A percentile compares a stretch with the other conserved stretches of the same genome.
Evolutionary conservation across 2,888 invertebrate genomes (phyloP).

Genomic region (Cremastinae sp.): DNA sequence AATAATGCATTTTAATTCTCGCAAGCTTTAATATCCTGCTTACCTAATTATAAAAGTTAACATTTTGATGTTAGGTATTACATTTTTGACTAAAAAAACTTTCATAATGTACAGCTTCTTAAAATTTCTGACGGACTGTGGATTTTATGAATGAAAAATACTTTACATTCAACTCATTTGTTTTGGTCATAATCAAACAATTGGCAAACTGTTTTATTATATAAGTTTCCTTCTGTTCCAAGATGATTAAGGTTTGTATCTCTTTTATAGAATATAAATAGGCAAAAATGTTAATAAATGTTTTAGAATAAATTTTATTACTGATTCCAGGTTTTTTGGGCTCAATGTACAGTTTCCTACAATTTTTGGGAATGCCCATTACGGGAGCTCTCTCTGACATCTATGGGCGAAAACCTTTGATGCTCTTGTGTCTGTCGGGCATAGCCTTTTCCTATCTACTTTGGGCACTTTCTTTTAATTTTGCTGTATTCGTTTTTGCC

Average conservation of each 20-base stretch:
- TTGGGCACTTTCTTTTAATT: constrained; percentile 94
- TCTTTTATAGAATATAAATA: not conserved
- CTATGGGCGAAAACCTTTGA: constrained; percentile 93
- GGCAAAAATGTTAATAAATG: not conserved
- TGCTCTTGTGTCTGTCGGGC: constrained; percentile 93
- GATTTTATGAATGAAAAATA: no score
- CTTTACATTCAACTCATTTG: no score
- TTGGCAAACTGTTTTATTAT: constrained; percentile 22
- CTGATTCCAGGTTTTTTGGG: constrained; percentile 88
- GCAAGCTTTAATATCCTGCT: no score
- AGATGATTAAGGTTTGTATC: not conserved
- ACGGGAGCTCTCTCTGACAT: constrained; percentile 97
- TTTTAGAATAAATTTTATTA: not conserved
- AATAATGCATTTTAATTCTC: not conserved
- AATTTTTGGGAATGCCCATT: constrained; percentile 96
- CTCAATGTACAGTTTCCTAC: constrained; percentile 97
- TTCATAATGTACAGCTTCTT: not conserved
- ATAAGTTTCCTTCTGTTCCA: no score
- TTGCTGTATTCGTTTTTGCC: constrained; percentile 94
- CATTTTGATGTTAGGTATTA: not conserved
- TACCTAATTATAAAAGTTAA: not conserved
- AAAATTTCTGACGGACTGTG: not conserved
- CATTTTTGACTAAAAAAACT: not conserved
- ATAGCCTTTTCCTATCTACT: constrained; percentile 92
- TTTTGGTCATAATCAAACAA: not conserved